A percentile compares a stretch with the other conserved stretches of the same genome.
Conservation (phyloP, 2,797 vertebrate genomes). For the Tragopan temminckii region DNA sequence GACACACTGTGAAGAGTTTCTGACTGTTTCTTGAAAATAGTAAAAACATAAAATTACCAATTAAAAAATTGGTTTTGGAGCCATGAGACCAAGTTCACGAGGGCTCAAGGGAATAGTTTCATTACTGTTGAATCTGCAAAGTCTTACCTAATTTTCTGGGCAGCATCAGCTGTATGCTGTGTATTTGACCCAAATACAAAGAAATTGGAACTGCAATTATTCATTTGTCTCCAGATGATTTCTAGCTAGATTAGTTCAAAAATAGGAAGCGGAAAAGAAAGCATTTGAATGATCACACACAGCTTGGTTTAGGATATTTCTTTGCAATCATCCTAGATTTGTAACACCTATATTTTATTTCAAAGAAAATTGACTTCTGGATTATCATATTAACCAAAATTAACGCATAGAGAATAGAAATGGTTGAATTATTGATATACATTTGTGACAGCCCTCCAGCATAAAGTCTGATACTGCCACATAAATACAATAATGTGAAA, state of each 20-base stretch:
- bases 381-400: slow-evolving; percentile 60
- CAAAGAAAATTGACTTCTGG: slow-evolving; percentile 46
- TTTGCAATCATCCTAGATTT: slow-evolving; percentile 56
- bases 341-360: slow-evolving; percentile 58
- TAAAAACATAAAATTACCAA: background rate
- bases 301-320: slow-evolving; percentile 32
- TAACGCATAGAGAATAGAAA: slow-evolving; percentile 54
- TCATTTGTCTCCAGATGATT: background rate
- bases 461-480: slow-evolving; percentile 59
- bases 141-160: background rate
- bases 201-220: background rate
- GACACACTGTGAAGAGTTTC: background rate
- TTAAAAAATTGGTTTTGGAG: background rate
- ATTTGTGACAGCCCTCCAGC: slow-evolving; percentile 56
- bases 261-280: background rate
- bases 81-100: background rate
- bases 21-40: background rate
- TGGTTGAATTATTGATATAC: slow-evolving; percentile 26
- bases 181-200: slow-evolving; percentile 22
- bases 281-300: slow-evolving; percentile 18
- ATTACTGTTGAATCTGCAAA: background rate
- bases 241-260: slow-evolving; percentile 24
- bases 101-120: background rate
- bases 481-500: slow-evolving; percentile 59
- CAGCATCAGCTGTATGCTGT: background rate